phyloP scores from a whole-genome alignment of 2,888 invertebrate genomes.

The Rotaria socialis region DNA sequence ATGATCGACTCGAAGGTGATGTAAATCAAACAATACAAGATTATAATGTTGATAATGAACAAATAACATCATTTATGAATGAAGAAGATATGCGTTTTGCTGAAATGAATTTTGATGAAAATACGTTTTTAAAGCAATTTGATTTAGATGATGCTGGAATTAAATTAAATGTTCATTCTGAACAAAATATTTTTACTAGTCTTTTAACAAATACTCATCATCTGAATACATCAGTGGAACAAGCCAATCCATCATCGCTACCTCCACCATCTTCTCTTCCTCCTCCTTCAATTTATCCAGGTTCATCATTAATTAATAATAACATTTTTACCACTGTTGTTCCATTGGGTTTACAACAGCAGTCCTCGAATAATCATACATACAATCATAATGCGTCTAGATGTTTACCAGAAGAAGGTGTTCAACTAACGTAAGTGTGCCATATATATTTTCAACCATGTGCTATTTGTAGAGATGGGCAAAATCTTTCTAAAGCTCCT shows the following conservation, averaged over 20 bases:
- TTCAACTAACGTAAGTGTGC: background rate
- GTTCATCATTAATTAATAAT: constrained; percentile 23
- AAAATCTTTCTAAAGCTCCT: too few species aligned
- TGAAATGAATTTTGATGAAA: constrained; percentile 28
- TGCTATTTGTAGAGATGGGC: too few species aligned
- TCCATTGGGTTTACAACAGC: background rate
- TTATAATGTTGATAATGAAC: constrained; percentile 14
- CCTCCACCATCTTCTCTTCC: background rate
- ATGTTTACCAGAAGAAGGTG: constrained; percentile 8
- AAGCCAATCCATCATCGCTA: background rate
- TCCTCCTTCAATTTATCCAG: background rate
- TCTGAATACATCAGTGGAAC: background rate
- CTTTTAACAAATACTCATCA: constrained; percentile 1
- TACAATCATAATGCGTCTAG: background rate
- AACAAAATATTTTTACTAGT: background rate
- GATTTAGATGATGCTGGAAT: constrained; percentile 18
- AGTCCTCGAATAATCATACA: background rate
- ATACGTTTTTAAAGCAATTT: constrained; percentile 1
- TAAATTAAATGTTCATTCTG: background rate
- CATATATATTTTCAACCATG: too few species aligned
- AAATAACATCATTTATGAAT: constrained; percentile 14
- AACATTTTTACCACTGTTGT: constrained; percentile 13
- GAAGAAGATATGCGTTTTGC: constrained; percentile 9
- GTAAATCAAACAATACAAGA: background rate
- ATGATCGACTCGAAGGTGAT: background rate